These are phyloP conservation scores for Sinotaia quadrata DNA, from an alignment of 2,888 invertebrate genomes.

Conservation along the genomic window DNA sequence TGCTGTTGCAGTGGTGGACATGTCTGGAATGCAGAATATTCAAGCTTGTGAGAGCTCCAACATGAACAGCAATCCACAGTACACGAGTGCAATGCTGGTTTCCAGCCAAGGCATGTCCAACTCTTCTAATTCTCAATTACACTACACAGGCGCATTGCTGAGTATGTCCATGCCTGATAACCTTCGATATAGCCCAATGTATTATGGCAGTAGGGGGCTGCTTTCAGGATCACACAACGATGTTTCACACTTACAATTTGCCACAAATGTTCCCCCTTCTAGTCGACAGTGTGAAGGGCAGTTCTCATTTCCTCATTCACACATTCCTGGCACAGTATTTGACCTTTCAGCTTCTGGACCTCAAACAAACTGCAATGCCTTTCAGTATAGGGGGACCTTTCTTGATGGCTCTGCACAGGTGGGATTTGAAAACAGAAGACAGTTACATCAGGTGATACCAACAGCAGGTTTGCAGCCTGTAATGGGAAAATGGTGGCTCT, in stretches of 20 bases:
- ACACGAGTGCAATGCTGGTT: conserved; percentile 20
- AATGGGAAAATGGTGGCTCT: conserved; percentile 14
- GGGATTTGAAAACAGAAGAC: conserved; percentile 1
- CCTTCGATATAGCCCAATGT: conserved; percentile 14
- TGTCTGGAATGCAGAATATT: conserved; percentile 9
- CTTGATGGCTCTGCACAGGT: conserved; percentile 11
- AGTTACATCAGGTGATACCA: background rate
- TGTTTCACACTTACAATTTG: conserved; percentile 8
- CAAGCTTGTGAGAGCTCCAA: conserved; percentile 5
- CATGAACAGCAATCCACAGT: conserved; percentile 13
- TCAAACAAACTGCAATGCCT: conserved; percentile 13
- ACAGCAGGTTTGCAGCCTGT: background rate
- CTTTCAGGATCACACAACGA: background rate
- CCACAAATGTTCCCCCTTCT: conserved; percentile 6
- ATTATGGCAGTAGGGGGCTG: conserved; percentile 13
- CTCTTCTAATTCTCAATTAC: conserved; percentile 10
- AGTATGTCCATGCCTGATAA: conserved; percentile 20
- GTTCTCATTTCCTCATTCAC: conserved; percentile 11
- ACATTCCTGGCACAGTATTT: conserved; percentile 17
- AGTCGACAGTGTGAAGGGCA: conserved; percentile 10
- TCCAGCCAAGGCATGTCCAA: conserved; percentile 7
- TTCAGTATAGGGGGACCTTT: conserved; percentile 15
- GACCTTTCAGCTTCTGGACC: conserved; percentile 6
- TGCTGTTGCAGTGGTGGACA: conserved; percentile 15
- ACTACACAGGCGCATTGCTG: conserved; percentile 18